A percentile compares a stretch with the other conserved stretches of the same genome.
phyloP scores from a whole-genome alignment of 2,797 vertebrate genomes.

The Scolopax rusticola region DNA sequence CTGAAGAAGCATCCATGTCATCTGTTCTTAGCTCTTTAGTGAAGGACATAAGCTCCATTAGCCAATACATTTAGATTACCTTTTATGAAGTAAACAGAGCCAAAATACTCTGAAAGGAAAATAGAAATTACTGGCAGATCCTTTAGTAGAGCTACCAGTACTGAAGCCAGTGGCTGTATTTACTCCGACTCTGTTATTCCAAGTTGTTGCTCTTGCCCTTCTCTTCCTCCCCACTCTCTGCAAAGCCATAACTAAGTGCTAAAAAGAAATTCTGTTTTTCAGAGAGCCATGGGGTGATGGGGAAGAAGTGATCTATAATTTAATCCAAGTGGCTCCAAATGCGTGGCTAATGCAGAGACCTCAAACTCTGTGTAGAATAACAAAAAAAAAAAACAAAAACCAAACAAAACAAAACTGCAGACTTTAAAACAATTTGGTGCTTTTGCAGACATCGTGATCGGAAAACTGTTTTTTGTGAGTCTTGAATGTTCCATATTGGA shows the following conservation, averaged over 20 bases:
- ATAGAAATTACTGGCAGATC: background rate
- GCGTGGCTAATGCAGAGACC: background rate
- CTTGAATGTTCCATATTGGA: background rate
- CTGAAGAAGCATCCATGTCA: background rate
- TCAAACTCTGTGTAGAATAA: background rate
- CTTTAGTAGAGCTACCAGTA: background rate
- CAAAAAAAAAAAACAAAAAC: background rate
- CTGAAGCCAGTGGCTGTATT: background rate
- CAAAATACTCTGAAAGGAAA: background rate
- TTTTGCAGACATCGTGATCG: background rate
- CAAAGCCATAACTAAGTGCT: background rate
- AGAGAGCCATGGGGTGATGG: fast-evolving
- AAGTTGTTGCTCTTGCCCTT: background rate
- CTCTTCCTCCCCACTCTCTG: background rate
- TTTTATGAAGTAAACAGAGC: background rate
- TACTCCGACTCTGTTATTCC: background rate
- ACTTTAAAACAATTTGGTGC: background rate
- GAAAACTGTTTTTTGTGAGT: background rate
- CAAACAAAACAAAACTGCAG: background rate
- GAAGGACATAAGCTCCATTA: background rate
- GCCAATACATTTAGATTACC: background rate
- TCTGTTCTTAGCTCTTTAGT: background rate
- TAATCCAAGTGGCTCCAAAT: background rate
- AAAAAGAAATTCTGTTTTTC: background rate
- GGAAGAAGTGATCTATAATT: background rate